phyloP scores from a whole-genome alignment of 2,113 vertebrate species.

The Orthonyx spaldingii region DNA sequence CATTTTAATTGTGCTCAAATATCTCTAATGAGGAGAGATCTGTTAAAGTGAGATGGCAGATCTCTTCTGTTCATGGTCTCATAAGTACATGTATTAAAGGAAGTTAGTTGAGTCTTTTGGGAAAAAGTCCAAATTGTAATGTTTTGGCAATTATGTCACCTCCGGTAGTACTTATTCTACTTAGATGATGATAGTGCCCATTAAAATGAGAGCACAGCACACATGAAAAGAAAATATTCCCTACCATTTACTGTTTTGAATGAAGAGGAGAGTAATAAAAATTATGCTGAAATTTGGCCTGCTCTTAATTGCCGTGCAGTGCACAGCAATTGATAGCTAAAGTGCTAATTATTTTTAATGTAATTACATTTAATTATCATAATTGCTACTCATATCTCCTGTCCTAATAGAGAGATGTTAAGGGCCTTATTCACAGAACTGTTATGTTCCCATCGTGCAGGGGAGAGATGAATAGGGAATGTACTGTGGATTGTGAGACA shows the following conservation, averaged over 20 bases:
- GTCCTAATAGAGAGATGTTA: constrained; percentile 51
- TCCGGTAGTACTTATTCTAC: constrained; percentile 2
- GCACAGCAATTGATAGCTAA: constrained; percentile 59
- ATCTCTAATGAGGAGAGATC: not conserved
- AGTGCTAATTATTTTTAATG: constrained; percentile 74
- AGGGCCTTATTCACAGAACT: constrained; percentile 39
- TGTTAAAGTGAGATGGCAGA: not conserved
- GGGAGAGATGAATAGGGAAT: not conserved
- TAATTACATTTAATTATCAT: constrained; percentile 75
- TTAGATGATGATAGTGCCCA: constrained; percentile 4
- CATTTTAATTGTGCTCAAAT: not conserved
- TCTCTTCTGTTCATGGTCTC: not conserved
- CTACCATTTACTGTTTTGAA: constrained; percentile 37
- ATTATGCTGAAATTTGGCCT: constrained; percentile 59
- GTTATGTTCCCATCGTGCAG: constrained; percentile 6
- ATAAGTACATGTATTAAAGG: not conserved
- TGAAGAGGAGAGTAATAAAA: constrained; percentile 60
- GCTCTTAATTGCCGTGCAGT: constrained; percentile 55
- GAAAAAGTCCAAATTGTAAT: constrained; percentile 2
- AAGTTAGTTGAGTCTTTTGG: not conserved
- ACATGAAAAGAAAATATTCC: constrained; percentile 40
- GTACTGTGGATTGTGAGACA: not conserved
- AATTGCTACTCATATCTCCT: constrained; percentile 65
- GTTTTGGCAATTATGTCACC: constrained; percentile 47
- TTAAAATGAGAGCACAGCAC: constrained; percentile 43